These are phyloP conservation scores for Apolygus lucorum DNA, from an alignment of 1,140 invertebrate genomes.

Conservation along the genomic window DNA sequence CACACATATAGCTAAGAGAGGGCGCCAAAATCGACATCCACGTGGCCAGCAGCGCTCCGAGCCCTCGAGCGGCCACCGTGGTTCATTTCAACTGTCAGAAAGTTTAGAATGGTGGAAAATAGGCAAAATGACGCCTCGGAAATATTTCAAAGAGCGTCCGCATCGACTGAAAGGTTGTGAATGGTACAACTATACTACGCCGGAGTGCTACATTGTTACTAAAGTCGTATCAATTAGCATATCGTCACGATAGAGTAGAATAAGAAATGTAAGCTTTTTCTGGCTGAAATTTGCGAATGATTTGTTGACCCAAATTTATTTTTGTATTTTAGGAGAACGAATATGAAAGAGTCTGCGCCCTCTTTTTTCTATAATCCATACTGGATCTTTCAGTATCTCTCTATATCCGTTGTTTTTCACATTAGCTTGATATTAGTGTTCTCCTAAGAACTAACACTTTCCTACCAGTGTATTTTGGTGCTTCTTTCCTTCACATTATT, in stretches of 20 bases:
- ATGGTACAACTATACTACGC: no score
- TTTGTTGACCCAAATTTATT: neutral
- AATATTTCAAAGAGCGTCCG: neutral
- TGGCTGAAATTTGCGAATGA: no score
- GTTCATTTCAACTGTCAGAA: slow-evolving; percentile 5
- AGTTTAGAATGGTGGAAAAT: neutral
- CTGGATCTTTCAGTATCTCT: no score
- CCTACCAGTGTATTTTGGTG: no score
- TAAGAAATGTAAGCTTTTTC: neutral
- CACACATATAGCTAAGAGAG: neutral
- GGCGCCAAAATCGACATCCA: neutral
- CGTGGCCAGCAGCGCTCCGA: neutral
- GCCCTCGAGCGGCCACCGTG: neutral
- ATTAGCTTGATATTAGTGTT: no score
- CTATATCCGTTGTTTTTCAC: no score
- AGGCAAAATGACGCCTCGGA: neutral
- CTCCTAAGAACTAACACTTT: no score
- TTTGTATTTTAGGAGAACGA: neutral
- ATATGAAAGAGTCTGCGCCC: no score
- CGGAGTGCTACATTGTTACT: neutral
- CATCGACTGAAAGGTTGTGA: neutral
- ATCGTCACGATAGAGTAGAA: neutral
- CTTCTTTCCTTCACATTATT: no score
- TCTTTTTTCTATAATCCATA: no score
- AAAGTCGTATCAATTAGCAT: neutral